Percentiles rank a stretch among this genome's conserved stretches.
Conservation (phyloP, 2,797 vertebrate genomes). For the Lophotriccus pileatus region DNA sequence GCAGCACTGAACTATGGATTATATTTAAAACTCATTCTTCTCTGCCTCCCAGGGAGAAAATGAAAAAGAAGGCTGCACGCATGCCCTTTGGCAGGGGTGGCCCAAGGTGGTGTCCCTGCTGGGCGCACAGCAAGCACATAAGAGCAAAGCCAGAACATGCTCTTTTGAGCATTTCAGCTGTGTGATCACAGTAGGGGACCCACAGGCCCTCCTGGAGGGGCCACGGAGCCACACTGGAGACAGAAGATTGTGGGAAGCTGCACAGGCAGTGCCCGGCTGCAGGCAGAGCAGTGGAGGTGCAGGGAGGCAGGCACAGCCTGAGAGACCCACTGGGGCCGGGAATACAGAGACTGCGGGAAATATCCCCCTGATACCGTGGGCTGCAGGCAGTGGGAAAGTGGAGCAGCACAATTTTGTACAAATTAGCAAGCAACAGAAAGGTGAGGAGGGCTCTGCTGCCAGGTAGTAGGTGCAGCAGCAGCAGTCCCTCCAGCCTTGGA, state of each 20-base stretch:
- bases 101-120: background rate
- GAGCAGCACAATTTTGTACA: background rate
- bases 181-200: rapidly evolving
- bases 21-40: background rate
- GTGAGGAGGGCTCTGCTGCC: background rate
- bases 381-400: rapidly evolving
- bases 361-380: rapidly evolving
- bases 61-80: background rate
- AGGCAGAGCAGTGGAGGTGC: rapidly evolving
- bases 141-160: background rate
- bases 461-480: background rate
- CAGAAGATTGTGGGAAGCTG: background rate
- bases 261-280: rapidly evolving
- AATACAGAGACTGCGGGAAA: rapidly evolving
- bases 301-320: background rate
- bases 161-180: background rate
- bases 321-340: rapidly evolving
- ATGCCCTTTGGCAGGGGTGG: background rate
- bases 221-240: rapidly evolving
- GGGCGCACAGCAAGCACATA: background rate
- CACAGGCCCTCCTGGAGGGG: no score
- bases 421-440: background rate
- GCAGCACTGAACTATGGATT: background rate
- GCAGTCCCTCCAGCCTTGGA: background rate
- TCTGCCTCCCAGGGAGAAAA: background rate